phyloP scores from a whole-genome alignment of 2,797 vertebrate species.

The Vipera ursinii region DNA sequence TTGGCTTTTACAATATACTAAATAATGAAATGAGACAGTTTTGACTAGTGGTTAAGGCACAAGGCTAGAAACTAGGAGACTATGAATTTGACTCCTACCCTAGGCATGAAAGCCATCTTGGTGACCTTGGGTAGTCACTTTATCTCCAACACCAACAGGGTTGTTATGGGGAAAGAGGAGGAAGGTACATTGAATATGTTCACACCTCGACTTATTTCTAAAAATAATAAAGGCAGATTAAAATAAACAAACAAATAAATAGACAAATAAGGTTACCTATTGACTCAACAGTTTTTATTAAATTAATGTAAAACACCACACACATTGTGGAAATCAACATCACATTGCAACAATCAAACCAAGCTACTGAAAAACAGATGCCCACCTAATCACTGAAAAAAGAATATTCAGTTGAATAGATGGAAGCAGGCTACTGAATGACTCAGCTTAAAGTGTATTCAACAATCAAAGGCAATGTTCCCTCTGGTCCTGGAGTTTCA shows the following conservation, averaged over 20 bases:
- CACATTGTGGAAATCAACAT: background rate
- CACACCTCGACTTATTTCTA: background rate
- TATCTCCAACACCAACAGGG: background rate
- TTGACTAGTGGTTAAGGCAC: background rate
- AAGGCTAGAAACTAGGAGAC: background rate
- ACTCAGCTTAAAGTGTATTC: background rate
- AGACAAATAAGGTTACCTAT: background rate
- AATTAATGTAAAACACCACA: background rate
- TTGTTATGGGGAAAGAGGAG: background rate
- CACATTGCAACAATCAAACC: background rate
- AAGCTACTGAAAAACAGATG: background rate
- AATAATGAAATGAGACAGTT: background rate
- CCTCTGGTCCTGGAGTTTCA: background rate
- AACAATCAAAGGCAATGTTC: background rate
- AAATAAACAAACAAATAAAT: background rate
- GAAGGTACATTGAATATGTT: background rate
- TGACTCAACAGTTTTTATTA: background rate
- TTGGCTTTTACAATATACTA: background rate
- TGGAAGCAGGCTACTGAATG: slow-evolving; percentile 35
- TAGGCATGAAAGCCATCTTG: background rate
- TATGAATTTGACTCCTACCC: background rate
- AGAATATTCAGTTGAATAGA: background rate
- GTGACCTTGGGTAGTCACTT: background rate
- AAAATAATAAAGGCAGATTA: background rate
- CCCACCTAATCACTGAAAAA: background rate